Evolutionary conservation across 1,140 invertebrate genomes (phyloP), one percentile per base, ranked within the genome.

Genomic region (Drosophila nannoptera): DNA sequence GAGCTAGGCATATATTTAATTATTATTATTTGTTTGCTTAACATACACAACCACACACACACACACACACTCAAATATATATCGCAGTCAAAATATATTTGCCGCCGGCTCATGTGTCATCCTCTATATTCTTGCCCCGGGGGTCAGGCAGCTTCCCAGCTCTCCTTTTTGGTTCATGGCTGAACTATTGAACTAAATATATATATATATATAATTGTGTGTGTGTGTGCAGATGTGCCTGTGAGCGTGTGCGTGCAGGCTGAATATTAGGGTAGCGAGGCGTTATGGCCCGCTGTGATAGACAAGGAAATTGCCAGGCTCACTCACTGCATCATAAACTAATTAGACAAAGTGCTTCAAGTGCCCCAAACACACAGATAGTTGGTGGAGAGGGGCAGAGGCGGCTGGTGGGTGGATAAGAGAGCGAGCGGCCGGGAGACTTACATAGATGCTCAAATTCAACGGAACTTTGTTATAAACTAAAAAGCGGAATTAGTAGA

Each of bases 11-110:
- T 63, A 73, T 73, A 80, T 83, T 80, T 83, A 83, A 83, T 83
- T 83, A 83, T 83, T 80, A 84, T 83, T 83, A 83, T 83, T 80
- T 83, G 80, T 83, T 83, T 83, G 80, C 73, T 54, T 78, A 75
- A 82, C 43, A 54, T 29, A 32, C 50, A 60, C 14, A 40, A 6
- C 29, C 40, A 33, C 43, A 55, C 50, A 48, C 43, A 50, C 58
- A 22, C 48, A 46, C 32, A 61, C n/a, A n/a, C n/a, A n/a, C n/a
- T n/a, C 38, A 43, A 32, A 45, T 12, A 33, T 9, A 33, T 42
- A 63, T 22, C 22, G 22, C 22, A 22, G 22, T 22, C 5, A 35
- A 8, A 31, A 12, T 32, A 50, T 50, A 50, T 58, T 71, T 55
- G 67, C 52, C 35, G 49, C 36, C 48, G 54, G 69, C 64, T 72